These are phyloP conservation scores for Nymphalis c-album DNA, from an alignment of 2,888 invertebrate genomes.

Conservation along the genomic window DNA sequence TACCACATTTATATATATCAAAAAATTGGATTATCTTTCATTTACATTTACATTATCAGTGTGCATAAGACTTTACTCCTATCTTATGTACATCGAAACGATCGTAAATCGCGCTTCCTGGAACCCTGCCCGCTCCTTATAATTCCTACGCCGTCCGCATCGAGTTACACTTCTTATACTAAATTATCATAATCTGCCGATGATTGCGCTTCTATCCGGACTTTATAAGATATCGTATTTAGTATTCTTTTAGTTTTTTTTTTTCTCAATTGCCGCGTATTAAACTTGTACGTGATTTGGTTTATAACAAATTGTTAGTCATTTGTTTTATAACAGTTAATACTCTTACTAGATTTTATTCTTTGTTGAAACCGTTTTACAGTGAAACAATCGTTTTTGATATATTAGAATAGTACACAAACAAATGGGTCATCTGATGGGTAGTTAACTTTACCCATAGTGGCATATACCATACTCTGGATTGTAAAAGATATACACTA, in stretches of 20 bases:
- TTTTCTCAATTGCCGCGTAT: constrained; percentile 11
- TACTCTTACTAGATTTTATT: too few species aligned
- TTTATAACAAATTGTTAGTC: not conserved
- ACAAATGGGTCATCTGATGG: too few species aligned
- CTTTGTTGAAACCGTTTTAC: too few species aligned
- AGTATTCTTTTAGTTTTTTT: constrained; percentile 16
- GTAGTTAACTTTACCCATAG: too few species aligned
- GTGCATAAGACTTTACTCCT: not conserved
- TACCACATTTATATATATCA: too few species aligned
- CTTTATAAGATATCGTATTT: constrained; percentile 15
- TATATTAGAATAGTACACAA: too few species aligned
- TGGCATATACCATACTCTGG: too few species aligned
- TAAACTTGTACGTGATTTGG: constrained; percentile 7
- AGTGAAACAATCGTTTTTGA: too few species aligned
- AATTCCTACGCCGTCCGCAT: constrained; percentile 37
- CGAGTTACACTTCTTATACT: constrained; percentile 18
- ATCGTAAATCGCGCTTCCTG: constrained; percentile 38
- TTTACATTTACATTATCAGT: not conserved
- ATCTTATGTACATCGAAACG: constrained; percentile 8
- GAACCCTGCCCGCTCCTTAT: constrained; percentile 37
- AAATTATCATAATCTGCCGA: constrained; percentile 28
- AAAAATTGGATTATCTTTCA: not conserved
- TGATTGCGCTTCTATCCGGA: constrained; percentile 22
- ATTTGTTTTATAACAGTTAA: not conserved
- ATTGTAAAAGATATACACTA: too few species aligned